phyloP scores from a whole-genome alignment of 2,797 vertebrate genomes.

The Lepus townsendii region DNA sequence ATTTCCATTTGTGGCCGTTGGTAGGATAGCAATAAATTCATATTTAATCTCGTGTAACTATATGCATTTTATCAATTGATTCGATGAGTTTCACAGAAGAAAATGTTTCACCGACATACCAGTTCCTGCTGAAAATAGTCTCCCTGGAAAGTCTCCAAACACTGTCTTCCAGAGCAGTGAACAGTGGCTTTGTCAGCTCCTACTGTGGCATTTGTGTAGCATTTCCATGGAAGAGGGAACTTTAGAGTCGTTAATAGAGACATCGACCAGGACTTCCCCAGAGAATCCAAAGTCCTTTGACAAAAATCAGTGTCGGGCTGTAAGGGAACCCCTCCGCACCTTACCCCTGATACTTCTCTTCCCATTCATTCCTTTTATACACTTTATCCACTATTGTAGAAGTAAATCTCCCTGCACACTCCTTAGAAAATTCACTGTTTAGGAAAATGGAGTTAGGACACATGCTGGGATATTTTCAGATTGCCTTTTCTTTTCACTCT shows the following conservation, averaged over 20 bases:
- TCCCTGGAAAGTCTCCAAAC: neutral
- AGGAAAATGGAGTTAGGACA: neutral
- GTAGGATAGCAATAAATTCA: constrained; percentile 1
- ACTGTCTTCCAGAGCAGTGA: neutral
- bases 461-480: neutral
- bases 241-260: neutral
- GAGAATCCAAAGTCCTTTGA: neutral
- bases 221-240: neutral
- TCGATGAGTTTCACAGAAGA: neutral
- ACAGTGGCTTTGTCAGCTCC: constrained; percentile 43
- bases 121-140: constrained; percentile 26
- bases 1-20: constrained; percentile 30
- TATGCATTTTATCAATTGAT: neutral
- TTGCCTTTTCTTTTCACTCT: neutral
- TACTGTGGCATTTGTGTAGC: neutral
- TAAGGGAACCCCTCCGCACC: constrained; percentile 1
- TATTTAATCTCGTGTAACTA: constrained; percentile 38
- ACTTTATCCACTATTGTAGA: neutral
- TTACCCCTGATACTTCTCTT: neutral
- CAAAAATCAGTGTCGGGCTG: constrained; percentile 54
- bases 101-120: constrained; percentile 33
- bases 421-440: constrained; percentile 36
- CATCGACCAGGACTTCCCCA: neutral
- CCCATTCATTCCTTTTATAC: neutral
- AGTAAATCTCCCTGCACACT: neutral